Base-by-base conservation (phyloP, 2,888 invertebrate genomes). In the Parelbella ahira region DNA sequence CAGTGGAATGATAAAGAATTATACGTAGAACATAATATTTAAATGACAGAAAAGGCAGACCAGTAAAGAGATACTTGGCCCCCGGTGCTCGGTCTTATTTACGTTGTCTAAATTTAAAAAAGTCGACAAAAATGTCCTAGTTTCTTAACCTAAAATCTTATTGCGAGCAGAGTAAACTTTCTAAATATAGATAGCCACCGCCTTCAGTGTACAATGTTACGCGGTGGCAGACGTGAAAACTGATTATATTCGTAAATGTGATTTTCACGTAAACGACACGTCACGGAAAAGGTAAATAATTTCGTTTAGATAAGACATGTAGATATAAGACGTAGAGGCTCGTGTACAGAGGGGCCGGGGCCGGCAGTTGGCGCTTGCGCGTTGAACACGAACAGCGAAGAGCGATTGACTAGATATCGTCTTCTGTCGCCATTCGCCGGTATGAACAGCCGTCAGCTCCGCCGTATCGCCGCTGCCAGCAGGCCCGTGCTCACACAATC, bases 281-380 rank as follows among this genome's bases (percentile, higher is more conserved):
- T 79, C 74, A 76, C 46, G 49, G 43, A 36, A 23, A 61, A 57
- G 63, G 72, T 70, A 79, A 79, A 80, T 70, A 69, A 53, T 56
- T 62, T 47, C 38, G 51, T 49, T 43, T 49, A 66, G 78, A 80
- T 79, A 83, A 62, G 58, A 59, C 50, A 51, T 6, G 3, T 15
- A 15, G 19, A 12, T 4, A 8, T n/a, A 18, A 24, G 9, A 32
- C 39, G 32, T 27, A 51, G 58, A 59, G 58, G 60, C 54, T 56
- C 50, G 58, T 56, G 36, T 7, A 4, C 13, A 4, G 36, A 54
- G 58, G 61, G 54, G 37, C 44, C 39, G 62, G 57, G 58, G 54
- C 61, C 57, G 59, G 60, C 65, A 80, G 81, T 83, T 63, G 54
- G 63, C 86, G 83, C 81, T 52, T 82, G 87, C 86, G 84, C 79